Evolutionary conservation across 2,113 vertebrate species (phyloP).

Genomic region (Rhinichthys klamathensis): DNA sequence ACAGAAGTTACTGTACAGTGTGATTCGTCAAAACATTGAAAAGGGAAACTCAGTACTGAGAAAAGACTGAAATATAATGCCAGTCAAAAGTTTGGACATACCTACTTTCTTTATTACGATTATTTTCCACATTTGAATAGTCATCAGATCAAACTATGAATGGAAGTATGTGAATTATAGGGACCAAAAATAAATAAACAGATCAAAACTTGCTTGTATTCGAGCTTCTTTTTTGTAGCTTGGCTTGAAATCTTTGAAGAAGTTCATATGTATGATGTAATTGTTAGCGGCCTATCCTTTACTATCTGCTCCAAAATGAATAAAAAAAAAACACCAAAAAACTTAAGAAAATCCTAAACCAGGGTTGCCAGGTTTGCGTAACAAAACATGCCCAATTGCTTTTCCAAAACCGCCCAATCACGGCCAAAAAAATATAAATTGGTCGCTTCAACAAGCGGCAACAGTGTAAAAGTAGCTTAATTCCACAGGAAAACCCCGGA

Average conservation of each 20-base stretch:
- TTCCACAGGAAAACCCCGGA: too few relatives aligned
- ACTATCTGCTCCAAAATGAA: not conserved
- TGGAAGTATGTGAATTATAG: not conserved
- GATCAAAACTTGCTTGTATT: not conserved
- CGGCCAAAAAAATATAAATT: too few relatives aligned
- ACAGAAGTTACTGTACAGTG: not conserved
- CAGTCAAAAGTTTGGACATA: not conserved
- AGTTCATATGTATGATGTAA: not conserved
- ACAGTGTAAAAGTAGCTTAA: too few relatives aligned
- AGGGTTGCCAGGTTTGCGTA: too few relatives aligned
- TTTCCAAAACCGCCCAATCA: too few relatives aligned
- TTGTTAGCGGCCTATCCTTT: not conserved
- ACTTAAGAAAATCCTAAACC: not conserved
- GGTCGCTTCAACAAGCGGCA: too few relatives aligned
- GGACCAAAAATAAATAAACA: not conserved
- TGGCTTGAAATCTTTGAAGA: not conserved
- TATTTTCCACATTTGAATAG: not conserved
- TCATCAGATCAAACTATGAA: not conserved
- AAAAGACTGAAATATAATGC: not conserved
- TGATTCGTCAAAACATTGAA: not conserved
- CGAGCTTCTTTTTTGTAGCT: not conserved
- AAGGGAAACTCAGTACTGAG: not conserved
- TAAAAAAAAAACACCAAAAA: not conserved
- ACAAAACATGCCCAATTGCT: too few relatives aligned
- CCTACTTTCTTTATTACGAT: not conserved